phyloP scores from a whole-genome alignment of 2,888 invertebrate species.

The Eupithecia pulchellata region DNA sequence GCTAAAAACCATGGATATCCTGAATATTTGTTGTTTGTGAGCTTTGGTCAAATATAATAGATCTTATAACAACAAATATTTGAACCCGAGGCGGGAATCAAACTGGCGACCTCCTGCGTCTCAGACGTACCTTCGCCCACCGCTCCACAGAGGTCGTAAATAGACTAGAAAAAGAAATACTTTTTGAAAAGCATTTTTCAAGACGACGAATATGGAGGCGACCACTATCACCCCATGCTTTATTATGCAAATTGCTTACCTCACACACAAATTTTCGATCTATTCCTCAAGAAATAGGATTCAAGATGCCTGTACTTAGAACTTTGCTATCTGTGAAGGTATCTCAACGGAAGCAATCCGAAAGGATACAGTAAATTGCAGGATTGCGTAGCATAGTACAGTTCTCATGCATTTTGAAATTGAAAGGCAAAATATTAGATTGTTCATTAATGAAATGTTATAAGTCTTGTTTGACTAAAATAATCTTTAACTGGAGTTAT shows the following conservation, averaged over 20 bases:
- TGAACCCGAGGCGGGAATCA: no score
- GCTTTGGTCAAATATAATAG: no score
- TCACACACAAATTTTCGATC: background rate
- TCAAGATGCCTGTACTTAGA: background rate
- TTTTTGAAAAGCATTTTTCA: background rate
- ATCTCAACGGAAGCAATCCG: conserved; percentile 26
- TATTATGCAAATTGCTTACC: background rate
- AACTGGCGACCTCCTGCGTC: no score
- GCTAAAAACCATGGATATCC: no score
- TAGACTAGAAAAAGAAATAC: no score
- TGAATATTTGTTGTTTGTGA: no score
- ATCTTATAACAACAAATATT: no score
- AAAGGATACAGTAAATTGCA: conserved; percentile 42
- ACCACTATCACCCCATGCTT: background rate
- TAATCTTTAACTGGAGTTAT: background rate
- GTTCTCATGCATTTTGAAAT: conserved; percentile 1
- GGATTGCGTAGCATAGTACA: conserved; percentile 18
- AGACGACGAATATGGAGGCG: background rate
- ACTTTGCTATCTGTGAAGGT: conserved; percentile 41
- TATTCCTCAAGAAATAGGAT: background rate
- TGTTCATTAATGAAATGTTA: no score
- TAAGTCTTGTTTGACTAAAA: background rate
- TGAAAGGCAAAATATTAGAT: background rate
- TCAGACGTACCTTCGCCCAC: no score
- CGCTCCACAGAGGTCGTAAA: no score